Conservation (phyloP, 2,797 vertebrate genomes). For the Oreortyx pictus region DNA sequence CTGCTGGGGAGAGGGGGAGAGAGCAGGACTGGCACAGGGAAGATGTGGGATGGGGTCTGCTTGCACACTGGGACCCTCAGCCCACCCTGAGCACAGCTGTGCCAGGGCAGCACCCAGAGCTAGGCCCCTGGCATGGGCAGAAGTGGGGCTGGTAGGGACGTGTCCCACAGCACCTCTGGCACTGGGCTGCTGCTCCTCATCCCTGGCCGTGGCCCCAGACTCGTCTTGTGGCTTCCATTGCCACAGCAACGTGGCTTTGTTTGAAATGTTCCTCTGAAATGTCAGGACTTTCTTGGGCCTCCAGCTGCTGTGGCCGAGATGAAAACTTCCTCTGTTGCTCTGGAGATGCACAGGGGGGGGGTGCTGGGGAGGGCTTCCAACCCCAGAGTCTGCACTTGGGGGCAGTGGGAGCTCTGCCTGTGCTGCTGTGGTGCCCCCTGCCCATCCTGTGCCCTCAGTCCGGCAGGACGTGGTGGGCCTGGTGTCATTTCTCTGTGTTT, state of each 20-base stretch:
- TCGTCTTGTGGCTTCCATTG: conserved; percentile 2
- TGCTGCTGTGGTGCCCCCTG: no score
- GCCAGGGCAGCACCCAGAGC: fast-evolving
- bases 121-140: fast-evolving
- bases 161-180: fast-evolving
- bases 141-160: neutral
- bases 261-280: conserved; percentile 60
- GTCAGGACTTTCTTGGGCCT: conserved; percentile 31
- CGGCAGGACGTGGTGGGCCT: neutral
- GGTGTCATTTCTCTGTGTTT: neutral
- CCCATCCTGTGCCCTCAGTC: neutral
- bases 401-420: neutral
- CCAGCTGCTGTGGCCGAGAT: conserved; percentile 10
- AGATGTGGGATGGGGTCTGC: fast-evolving
- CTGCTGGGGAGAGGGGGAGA: fast-evolving
- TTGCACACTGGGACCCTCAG: neutral
- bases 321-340: conserved; percentile 72
- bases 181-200: neutral
- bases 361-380: neutral
- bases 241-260: conserved; percentile 56
- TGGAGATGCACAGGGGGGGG: conserved; percentile 3
- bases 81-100: fast-evolving
- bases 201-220: neutral
- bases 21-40: neutral
- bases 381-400: conserved; percentile 23